Evolutionary conservation across 1,140 invertebrate genomes (phyloP).

Genomic region (Lepeophtheirus salmonis): DNA sequence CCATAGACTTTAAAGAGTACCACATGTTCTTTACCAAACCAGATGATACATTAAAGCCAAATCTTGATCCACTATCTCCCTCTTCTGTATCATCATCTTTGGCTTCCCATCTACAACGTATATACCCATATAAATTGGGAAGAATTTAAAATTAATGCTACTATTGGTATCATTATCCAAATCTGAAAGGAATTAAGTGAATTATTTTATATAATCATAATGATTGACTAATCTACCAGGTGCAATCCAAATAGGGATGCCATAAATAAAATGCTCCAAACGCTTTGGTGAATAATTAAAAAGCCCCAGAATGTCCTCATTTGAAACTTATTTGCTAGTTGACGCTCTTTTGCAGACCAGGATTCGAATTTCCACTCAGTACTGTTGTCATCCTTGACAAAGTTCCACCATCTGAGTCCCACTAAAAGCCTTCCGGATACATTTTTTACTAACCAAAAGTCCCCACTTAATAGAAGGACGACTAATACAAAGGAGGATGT

Average conservation of each 20-base stretch:
- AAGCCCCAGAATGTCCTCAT: background rate
- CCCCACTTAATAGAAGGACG: background rate
- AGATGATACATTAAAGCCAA: background rate
- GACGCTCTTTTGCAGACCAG: slow-evolving; percentile 1
- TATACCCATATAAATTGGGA: background rate
- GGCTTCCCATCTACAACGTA: background rate
- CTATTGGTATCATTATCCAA: background rate
- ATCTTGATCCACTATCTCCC: background rate
- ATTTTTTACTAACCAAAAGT: slow-evolving; percentile 17
- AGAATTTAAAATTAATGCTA: background rate
- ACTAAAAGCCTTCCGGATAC: slow-evolving; percentile 11
- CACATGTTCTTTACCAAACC: background rate
- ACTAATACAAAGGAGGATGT: slow-evolving; percentile 9
- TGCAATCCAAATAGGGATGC: slow-evolving; percentile 9
- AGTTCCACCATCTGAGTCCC: slow-evolving; percentile 15
- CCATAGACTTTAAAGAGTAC: background rate
- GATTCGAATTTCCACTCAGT: slow-evolving; percentile 3
- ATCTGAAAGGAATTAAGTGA: background rate
- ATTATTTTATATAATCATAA: background rate
- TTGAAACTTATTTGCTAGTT: background rate
- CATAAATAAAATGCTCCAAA: slow-evolving; percentile 3
- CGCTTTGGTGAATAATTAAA: background rate
- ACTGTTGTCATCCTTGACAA: background rate
- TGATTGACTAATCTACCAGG: slow-evolving; percentile 1
- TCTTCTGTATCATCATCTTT: background rate